Base-by-base conservation (phyloP, 2,113 vertebrate species). In the Mellivora capensis region DNA sequence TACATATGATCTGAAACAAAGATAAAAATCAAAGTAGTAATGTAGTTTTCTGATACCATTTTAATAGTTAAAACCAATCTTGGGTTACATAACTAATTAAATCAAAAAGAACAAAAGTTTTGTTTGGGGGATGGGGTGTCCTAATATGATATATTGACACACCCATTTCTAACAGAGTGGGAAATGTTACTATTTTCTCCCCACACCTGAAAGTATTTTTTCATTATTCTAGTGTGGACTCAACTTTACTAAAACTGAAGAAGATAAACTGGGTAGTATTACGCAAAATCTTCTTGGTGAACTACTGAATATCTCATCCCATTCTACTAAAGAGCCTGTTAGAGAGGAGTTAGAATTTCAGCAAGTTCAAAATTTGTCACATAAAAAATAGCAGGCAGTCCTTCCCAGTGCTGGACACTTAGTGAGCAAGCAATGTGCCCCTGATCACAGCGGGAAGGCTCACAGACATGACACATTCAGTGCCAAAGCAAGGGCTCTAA, bases 401-500 rank as follows among this genome's bases (percentile, higher is more conserved):
- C 52, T 97, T 79, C 25, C 76, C 15, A 82, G 91, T 88, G 52
- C 34, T 52, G 77, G 96, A 81, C 95, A 96, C 71, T 98, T 96
- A 97, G 89, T 87, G 97, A 97, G 83, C 83, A 91, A 98, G 95
- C 95, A 98, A 94, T 93, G 91, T 88, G 96, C 90, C 96, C 97
- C 96, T 97, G 98, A 97, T 98, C 98, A 87, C 98, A 98, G 98
- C 52, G 91, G 98, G 98, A 98, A 98, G 76, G 95, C 97, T 98
- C 80, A n/a, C 98, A 98, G 97, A 98, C 96, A 97, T 64, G 98
- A 98, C 98, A 99, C 95, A 15, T 98, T 98, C 97, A 96, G 98
- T 98, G 98, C 98, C 98, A 99, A 99, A 99, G 87, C 91, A 98
- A 98, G 72, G 90, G 71, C 96, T 98, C 98, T 98, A 99, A 99